Base-by-base conservation (phyloP, 2,888 invertebrate genomes). In the Lampropteryx suffumata region DNA sequence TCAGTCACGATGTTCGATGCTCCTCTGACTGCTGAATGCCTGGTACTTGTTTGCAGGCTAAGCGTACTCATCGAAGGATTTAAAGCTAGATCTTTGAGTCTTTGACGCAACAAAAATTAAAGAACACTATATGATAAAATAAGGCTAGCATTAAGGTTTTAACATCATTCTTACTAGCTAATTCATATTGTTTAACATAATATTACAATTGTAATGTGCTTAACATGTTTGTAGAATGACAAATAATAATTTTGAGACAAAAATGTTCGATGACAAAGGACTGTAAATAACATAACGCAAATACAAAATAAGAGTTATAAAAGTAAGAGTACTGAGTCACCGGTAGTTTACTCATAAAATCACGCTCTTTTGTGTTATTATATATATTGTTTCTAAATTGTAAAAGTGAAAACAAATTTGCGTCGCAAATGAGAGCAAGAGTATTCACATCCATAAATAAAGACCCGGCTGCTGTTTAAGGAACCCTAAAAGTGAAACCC, bases 1-100 rank as follows among this genome's bases (percentile, higher is more conserved):
- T 86, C 85, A 87, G 86, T 84, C 86, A 87, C 86, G 86, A 84
- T 63, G 64, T 61, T 64, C 59, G 62, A 63, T 68, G 65, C 64
- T 75, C 71, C 71, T 77, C 69, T 73, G 64, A 73, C 67, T 73
- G 62, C 60, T 74, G 67, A 62, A 62, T 61, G 53, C 69, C 64
- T 69, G 50, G 67, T 73, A 73, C 62, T 59, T 64, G 58, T 61
- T 54, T 64, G 56, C 30, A 50, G 47, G 35, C 28, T 47, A 11
- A 7, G 14, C 29, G 13, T 21, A 10, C 6, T 34, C 13, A 13
- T n/a, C n/a, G n/a, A n/a, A n/a, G n/a, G n/a, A n/a, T n/a, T n/a
- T n/a, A n/a, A n/a, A n/a, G n/a, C 41, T 17, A 36, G 40, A 41
- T 41, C 40, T 47, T 29, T 33, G 24, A 13, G 11, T 40, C n/a